phyloP scores from a whole-genome alignment of 1,140 invertebrate species.

The Reticulitermes speratus region DNA sequence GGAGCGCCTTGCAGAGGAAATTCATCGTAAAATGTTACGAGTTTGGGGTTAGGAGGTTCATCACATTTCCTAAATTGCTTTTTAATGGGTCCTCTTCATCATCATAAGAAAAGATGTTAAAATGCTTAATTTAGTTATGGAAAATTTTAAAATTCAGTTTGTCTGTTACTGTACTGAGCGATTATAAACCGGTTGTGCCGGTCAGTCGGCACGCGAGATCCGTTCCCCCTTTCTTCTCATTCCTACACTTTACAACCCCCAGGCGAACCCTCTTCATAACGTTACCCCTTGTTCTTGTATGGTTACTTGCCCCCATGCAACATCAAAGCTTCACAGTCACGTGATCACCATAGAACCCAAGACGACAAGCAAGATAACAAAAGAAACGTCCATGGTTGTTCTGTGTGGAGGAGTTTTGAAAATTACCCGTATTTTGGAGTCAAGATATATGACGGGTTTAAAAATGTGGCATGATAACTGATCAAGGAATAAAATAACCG shows the following conservation, averaged over 20 bases:
- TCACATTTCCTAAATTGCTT: slow-evolving; percentile 6
- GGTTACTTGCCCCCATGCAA: not conserved
- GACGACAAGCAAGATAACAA: not conserved
- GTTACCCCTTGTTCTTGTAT: not conserved
- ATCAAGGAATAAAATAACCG: too few relatives aligned
- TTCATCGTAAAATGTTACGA: not conserved
- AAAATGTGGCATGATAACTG: too few relatives aligned
- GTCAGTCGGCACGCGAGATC: not conserved
- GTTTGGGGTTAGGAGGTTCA: not conserved
- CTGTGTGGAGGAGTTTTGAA: not conserved
- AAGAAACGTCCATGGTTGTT: not conserved
- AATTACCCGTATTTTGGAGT: not conserved
- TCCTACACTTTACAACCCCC: not conserved
- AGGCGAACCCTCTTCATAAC: not conserved
- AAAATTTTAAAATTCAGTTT: slow-evolving; percentile 18
- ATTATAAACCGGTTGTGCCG: not conserved
- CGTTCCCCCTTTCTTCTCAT: not conserved
- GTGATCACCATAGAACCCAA: not conserved
- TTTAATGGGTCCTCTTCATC: not conserved
- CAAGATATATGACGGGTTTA: too few relatives aligned
- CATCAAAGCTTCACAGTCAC: not conserved
- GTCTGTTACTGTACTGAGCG: not conserved
- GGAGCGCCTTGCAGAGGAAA: not conserved
- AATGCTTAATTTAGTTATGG: not conserved
- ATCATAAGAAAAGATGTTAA: not conserved